phyloP scores from a whole-genome alignment of 2,113 vertebrate species.

The Leptosomus discolor region DNA sequence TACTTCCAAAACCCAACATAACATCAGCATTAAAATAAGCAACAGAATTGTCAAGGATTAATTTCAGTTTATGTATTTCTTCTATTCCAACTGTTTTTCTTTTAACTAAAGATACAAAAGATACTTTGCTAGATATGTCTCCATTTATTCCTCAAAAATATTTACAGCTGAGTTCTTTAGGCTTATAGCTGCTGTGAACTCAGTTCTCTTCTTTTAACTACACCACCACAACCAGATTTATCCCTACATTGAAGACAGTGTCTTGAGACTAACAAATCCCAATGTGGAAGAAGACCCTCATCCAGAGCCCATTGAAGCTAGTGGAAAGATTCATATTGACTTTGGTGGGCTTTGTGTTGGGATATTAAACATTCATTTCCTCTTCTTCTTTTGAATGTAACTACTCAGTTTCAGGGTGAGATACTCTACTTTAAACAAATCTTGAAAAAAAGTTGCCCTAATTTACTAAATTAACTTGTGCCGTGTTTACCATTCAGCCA shows the following conservation, averaged over 20 bases:
- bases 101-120: slow-evolving; percentile 1
- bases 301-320: background rate
- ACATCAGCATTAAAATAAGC: background rate
- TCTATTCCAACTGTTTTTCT: background rate
- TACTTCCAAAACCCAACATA: background rate
- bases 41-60: background rate
- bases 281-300: background rate
- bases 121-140: background rate
- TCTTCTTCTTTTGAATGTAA: background rate
- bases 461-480: background rate
- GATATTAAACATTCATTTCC: background rate
- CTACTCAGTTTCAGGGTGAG: background rate
- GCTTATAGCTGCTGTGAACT: background rate
- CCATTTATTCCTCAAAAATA: slow-evolving; percentile 4
- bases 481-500: background rate
- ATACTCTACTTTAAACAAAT: background rate
- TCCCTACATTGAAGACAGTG: background rate
- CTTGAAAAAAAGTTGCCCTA: background rate
- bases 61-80: slow-evolving; percentile 13
- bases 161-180: background rate
- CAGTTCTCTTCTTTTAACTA: slow-evolving; percentile 25
- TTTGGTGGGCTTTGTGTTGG: background rate
- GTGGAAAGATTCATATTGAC: background rate
- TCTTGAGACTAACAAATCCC: slow-evolving; percentile 21
- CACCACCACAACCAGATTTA: background rate